These are phyloP conservation scores for Serripes groenlandicus DNA, from an alignment of 2,888 invertebrate genomes.

Conservation along the genomic window DNA sequence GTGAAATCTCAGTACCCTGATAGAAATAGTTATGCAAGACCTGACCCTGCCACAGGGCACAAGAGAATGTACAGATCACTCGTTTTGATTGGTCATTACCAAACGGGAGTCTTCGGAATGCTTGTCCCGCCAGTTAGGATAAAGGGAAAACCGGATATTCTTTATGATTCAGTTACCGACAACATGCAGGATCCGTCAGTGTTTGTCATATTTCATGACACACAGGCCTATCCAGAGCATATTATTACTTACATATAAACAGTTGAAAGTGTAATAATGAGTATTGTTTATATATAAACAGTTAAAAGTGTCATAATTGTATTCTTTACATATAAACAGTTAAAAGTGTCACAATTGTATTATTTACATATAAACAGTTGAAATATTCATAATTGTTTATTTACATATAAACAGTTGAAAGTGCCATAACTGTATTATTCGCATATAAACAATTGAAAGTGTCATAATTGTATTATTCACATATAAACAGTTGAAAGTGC, in stretches of 20 bases:
- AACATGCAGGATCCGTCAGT: slow-evolving; percentile 63
- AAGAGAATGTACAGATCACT: slow-evolving; percentile 72
- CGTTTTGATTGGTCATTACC: slow-evolving; percentile 74
- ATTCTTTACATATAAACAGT: no score
- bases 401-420: no score
- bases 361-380: no score
- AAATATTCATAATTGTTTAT: no score
- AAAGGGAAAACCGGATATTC: slow-evolving; percentile 12
- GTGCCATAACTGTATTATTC: no score
- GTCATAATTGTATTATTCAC: no score
- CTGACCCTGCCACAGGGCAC: slow-evolving; percentile 53
- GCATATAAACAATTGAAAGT: no score
- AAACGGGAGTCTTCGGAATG: slow-evolving; percentile 59
- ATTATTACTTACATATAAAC: slow-evolving; percentile 71
- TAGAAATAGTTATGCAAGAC: slow-evolving; percentile 59
- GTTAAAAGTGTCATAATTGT: no score
- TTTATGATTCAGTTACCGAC: slow-evolving; percentile 75
- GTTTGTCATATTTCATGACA: slow-evolving; percentile 79
- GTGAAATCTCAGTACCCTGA: slow-evolving; percentile 72
- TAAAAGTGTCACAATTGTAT: no score
- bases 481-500: no score
- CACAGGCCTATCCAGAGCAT: slow-evolving; percentile 79
- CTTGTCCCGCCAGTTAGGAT: slow-evolving; percentile 67
- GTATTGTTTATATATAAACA: no score
- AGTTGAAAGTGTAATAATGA: no score